phyloP scores from a whole-genome alignment of 2,113 vertebrate species.

The Aphelocoma coerulescens region DNA sequence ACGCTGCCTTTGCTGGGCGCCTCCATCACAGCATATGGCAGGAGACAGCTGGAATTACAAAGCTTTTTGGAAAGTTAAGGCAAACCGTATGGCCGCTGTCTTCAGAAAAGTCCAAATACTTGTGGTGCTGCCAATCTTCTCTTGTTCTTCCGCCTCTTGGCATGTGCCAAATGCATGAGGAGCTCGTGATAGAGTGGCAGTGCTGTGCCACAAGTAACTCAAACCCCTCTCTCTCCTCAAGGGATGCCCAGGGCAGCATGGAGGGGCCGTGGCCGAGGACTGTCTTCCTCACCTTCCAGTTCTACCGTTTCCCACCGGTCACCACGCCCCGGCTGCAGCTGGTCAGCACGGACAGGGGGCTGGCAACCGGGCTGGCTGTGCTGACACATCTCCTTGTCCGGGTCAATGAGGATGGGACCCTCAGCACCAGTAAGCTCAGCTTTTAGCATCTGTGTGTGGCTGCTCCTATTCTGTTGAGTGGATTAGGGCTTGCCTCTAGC shows the following conservation, averaged over 20 bases:
- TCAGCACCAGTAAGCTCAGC: constrained; percentile 68
- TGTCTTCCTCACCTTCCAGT: constrained; percentile 93
- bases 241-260: constrained; percentile 49
- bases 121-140: neutral
- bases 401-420: constrained; percentile 71
- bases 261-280: constrained; percentile 72
- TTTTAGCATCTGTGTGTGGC: fast-evolving
- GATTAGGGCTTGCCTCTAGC: neutral
- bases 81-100: constrained; percentile 12
- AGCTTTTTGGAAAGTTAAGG: constrained; percentile 41
- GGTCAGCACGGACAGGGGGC: constrained; percentile 12
- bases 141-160: neutral
- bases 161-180: neutral
- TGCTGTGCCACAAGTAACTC: fast-evolving
- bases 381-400: constrained; percentile 72
- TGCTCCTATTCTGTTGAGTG: neutral
- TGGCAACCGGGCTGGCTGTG: neutral
- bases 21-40: constrained; percentile 2
- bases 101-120: constrained; percentile 19
- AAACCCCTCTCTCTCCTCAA: constrained; percentile 32
- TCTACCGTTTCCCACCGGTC: constrained; percentile 87
- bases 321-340: constrained; percentile 83
- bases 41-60: constrained; percentile 39
- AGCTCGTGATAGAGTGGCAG: neutral
- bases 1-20: neutral